Evolutionary conservation across 2,888 invertebrate genomes (phyloP).

Genomic region (Bembecia ichneumoniformis): DNA sequence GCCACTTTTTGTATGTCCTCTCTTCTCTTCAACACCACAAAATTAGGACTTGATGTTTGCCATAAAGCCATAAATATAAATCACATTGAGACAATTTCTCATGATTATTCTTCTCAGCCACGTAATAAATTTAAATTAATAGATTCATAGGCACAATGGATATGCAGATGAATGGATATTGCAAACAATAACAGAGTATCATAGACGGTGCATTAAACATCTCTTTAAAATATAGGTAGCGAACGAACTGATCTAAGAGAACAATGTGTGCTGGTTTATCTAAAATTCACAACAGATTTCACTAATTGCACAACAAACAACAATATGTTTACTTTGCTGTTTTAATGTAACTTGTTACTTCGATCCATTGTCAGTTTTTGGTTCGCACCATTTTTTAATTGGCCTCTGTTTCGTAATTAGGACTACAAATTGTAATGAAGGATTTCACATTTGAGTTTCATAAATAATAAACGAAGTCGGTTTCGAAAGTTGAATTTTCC

Average conservation of each 20-base stretch:
- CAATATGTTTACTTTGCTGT: slow-evolving; percentile 27
- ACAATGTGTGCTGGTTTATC: slow-evolving; percentile 25
- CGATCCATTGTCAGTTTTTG: slow-evolving; percentile 54
- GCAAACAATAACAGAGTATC: neutral
- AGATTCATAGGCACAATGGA: too few relatives aligned
- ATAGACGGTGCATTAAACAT: too few relatives aligned
- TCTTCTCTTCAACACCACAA: too few relatives aligned
- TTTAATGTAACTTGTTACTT: slow-evolving; percentile 38
- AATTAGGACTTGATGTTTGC: too few relatives aligned
- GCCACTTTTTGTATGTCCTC: too few relatives aligned
- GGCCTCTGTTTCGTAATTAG: slow-evolving; percentile 57
- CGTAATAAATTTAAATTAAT: too few relatives aligned
- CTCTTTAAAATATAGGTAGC: too few relatives aligned
- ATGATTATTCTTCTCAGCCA: too few relatives aligned
- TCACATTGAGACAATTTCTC: too few relatives aligned
- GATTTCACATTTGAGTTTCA: slow-evolving; percentile 33
- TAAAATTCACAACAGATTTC: slow-evolving; percentile 25
- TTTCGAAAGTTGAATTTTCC: slow-evolving; percentile 23
- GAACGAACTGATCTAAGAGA: slow-evolving; percentile 11
- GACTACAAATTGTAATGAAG: slow-evolving; percentile 58
- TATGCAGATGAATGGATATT: too few relatives aligned
- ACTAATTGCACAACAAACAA: slow-evolving; percentile 30
- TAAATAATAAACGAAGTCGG: slow-evolving; percentile 46
- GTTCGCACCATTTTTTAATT: slow-evolving; percentile 65
- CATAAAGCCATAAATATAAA: too few relatives aligned